Conservation (phyloP, 35 echinoderm and acorn worm species). For the Apostichopus californicus region DNA sequence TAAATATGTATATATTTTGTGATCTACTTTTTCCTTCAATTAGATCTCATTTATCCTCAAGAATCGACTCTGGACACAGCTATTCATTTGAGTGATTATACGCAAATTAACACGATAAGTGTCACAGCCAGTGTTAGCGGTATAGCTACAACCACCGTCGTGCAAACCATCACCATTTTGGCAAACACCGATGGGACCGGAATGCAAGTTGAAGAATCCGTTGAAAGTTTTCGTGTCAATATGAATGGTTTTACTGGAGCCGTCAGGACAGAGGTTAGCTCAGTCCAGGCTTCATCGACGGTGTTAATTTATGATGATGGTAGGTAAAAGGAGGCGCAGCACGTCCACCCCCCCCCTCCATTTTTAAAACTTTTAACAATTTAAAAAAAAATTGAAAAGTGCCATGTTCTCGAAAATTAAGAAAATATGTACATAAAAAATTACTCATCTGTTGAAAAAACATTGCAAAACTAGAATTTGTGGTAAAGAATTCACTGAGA, state of each 20-base stretch:
- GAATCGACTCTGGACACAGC: not conserved
- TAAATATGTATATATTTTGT: too few species aligned
- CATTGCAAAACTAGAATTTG: too few species aligned
- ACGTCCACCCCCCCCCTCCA: too few species aligned
- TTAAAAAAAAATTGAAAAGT: not conserved
- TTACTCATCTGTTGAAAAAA: too few species aligned
- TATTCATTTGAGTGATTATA: not conserved
- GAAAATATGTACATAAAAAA: too few species aligned
- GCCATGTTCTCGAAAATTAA: too few species aligned
- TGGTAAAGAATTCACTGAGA: too few species aligned
- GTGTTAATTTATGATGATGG: not conserved
- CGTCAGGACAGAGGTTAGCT: not conserved
- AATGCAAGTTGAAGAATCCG: not conserved
- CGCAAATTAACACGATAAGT: not conserved
- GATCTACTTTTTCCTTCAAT: not conserved
- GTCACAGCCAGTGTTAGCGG: constrained; percentile 2
- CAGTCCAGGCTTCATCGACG: not conserved
- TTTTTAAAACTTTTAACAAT: too few species aligned
- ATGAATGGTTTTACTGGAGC: not conserved
- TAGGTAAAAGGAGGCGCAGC: not conserved
- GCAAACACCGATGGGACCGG: not conserved
- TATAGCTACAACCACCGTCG: not conserved
- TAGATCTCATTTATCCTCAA: not conserved
- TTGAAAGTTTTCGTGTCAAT: not conserved
- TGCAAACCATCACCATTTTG: not conserved